phyloP scores from a whole-genome alignment of 2,113 vertebrate genomes.

The Hypomesus transpacificus region DNA sequence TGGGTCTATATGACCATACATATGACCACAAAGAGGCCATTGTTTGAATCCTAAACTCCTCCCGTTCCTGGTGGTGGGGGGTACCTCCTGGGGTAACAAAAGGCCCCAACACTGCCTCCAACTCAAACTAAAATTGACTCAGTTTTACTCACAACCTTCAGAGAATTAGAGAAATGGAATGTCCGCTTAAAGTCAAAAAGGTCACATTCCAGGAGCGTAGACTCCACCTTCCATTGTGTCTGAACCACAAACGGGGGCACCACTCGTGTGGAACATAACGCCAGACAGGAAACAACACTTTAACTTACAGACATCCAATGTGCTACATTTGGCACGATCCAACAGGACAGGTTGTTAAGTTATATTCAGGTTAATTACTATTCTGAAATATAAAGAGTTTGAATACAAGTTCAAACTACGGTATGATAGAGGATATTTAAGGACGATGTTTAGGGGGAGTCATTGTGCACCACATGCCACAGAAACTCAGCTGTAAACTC shows the following conservation, averaged over 20 bases:
- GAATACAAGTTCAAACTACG: no score
- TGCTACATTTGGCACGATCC: conserved; percentile 18
- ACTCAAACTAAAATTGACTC: conserved; percentile 6
- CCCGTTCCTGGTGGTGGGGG: no score
- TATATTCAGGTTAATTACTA: not conserved
- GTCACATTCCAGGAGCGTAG: conserved; percentile 66
- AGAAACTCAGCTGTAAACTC: no score
- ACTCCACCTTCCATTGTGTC: conserved; percentile 75
- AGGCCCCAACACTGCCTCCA: conserved; percentile 13
- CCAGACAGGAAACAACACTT: conserved; percentile 55
- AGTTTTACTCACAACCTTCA: conserved; percentile 5
- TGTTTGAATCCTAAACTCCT: not conserved
- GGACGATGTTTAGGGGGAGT: not conserved
- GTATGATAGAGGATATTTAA: no score
- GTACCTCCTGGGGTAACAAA: not conserved
- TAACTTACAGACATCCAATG: conserved; percentile 17
- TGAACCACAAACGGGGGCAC: conserved; percentile 35
- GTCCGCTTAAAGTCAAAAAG: conserved; percentile 54
- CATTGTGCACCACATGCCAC: not conserved
- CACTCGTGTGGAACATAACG: conserved; percentile 33
- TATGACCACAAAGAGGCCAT: not conserved
- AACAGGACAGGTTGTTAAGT: conserved; percentile 9
- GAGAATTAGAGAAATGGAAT: conserved; percentile 47
- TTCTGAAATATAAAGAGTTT: not conserved
- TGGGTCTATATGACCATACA: not conserved